Conservation (phyloP, 2,113 vertebrate genomes). For the Felis chaus region DNA sequence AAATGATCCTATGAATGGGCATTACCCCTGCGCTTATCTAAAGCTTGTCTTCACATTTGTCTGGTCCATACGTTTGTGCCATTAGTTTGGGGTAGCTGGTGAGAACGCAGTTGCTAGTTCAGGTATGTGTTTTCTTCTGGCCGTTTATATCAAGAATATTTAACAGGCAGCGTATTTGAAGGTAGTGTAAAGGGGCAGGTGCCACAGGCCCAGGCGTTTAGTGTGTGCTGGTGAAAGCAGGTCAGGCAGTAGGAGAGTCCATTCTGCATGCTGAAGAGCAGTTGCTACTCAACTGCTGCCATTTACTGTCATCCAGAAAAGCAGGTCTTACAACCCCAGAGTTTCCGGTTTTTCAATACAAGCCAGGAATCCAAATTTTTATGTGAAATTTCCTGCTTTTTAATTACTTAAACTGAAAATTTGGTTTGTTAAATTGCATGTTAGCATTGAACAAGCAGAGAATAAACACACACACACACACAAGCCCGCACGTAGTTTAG, state of each 20-base stretch:
- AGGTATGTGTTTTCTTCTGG: not conserved
- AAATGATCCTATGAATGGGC: not conserved
- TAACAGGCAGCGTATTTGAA: not conserved
- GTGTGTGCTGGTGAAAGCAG: not conserved
- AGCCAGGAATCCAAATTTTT: not conserved
- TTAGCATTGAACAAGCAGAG: not conserved
- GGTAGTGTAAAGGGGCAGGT: not conserved
- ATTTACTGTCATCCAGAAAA: not conserved
- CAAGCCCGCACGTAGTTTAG: not conserved
- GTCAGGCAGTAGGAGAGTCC: not conserved
- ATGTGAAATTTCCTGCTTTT: not conserved
- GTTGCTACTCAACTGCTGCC: not conserved
- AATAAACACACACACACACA: not conserved
- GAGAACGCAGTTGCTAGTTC: not conserved
- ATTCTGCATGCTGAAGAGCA: not conserved
- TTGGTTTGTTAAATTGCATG: not conserved
- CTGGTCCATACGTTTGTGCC: not conserved
- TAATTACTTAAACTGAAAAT: not conserved
- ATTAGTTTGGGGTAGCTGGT: not conserved
- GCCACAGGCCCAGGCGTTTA: not conserved
- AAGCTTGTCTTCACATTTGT: not conserved
- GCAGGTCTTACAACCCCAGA: not conserved
- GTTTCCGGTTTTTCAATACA: not conserved
- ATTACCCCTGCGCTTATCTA: not conserved
- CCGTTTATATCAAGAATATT: not conserved